Evolutionary conservation across 2,797 vertebrate genomes (phyloP), one percentile per base, ranked within the genome.

Genomic region (Hyperoplus lanceolatus): DNA sequence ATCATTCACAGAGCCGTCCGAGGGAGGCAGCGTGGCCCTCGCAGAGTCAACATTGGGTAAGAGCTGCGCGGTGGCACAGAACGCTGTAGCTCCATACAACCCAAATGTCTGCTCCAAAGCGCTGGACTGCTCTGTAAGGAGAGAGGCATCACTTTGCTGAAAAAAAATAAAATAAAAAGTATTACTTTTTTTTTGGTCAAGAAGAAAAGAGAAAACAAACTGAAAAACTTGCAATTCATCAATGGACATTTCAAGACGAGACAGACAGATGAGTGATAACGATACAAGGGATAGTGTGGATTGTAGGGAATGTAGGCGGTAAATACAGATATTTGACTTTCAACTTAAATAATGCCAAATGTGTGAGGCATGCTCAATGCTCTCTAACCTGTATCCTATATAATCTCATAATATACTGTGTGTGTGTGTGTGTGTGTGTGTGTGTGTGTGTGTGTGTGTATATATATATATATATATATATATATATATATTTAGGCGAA

Each of bases 61-160:
- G 36, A 89, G 72, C 68, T 90, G 90, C 2, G 88, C 68, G 3
- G 80, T 71, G 65, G 88, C 82, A 71, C 88, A 86, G 85, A 89
- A 86, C 42, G 87, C 85, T 0, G 89, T 29, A 29, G 29, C 88
- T 74, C 92, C 86, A 1, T 90, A 90, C 56, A 91, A 70, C 13
- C 93, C 90, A 1, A 91, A 85, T 41, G 89, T 84, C 86, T 88
- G 88, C 85, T 92, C 91, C 85, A 93, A 84, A 49, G 85, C n/a
- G 0, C 74, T 66, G 46, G 86, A 73, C 66, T 79, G 73, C 13
- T 90, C 85, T 64, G 81, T 82, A 59, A 85, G 86, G 0, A 75
- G 77, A 53, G 81, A 92, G 36, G 89, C 85, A 11, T 82, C 81
- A 5, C 80, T 77, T 85, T 29, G 75, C 85, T 83, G 74, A 48